Evolutionary conservation across 2,888 invertebrate species (phyloP).

Genomic region (Drosophila parthenogenetica): DNA sequence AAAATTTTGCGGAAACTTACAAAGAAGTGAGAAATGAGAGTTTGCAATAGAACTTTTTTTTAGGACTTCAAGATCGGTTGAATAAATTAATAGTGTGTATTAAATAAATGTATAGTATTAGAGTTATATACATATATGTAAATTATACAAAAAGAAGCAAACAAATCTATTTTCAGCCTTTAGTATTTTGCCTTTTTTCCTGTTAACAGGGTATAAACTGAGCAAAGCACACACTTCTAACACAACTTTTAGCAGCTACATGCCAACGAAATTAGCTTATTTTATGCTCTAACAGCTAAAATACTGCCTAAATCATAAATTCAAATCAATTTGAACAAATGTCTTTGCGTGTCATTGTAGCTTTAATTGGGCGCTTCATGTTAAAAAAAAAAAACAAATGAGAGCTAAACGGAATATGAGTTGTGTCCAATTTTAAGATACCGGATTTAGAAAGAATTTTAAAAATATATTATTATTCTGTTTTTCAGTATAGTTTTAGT

Average conservation of each 20-base stretch:
- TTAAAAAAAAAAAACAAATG: slow-evolving; percentile 7
- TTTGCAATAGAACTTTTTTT: not conserved
- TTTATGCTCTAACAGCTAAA: slow-evolving; percentile 5
- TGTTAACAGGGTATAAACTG: not conserved
- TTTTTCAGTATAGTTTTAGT: too few relatives aligned
- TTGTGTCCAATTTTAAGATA: not conserved
- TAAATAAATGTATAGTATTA: not conserved
- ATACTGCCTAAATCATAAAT: slow-evolving; percentile 21
- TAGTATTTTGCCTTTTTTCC: not conserved
- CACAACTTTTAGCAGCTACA: not conserved
- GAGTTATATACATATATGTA: not conserved
- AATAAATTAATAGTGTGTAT: not conserved
- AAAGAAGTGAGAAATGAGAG: slow-evolving; percentile 2
- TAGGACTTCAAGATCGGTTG: not conserved
- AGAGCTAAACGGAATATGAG: not conserved
- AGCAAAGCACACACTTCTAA: not conserved
- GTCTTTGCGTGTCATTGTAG: not conserved
- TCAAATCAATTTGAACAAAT: slow-evolving; percentile 21
- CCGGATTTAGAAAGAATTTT: not conserved
- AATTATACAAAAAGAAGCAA: not conserved
- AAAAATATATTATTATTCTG: not conserved
- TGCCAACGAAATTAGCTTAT: slow-evolving; percentile 13
- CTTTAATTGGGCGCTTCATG: slow-evolving; percentile 17
- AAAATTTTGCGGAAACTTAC: slow-evolving; percentile 12
- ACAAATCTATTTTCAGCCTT: not conserved